These are phyloP conservation scores for Eupithecia pulchellata DNA, from an alignment of 2,888 invertebrate species.

Conservation along the genomic window DNA sequence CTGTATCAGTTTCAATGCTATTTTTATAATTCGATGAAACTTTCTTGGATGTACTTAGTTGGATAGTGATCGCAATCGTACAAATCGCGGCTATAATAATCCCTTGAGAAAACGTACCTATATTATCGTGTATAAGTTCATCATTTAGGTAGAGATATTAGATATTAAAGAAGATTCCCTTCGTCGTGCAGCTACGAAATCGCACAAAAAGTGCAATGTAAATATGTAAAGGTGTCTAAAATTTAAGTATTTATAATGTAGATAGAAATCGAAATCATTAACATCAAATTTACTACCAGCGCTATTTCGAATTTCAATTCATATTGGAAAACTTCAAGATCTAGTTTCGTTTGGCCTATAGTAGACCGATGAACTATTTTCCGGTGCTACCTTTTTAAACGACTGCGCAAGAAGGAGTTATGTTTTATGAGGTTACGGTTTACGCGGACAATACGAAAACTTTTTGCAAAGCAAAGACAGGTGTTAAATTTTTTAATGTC, in stretches of 20 bases:
- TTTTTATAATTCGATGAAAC: slow-evolving; percentile 17
- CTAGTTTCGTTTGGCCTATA: slow-evolving; percentile 24
- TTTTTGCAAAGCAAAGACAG: slow-evolving; percentile 79
- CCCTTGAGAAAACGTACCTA: slow-evolving; percentile 56
- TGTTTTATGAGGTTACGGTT: slow-evolving; percentile 50
- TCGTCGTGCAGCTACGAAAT: slow-evolving; percentile 77
- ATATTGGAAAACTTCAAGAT: slow-evolving; percentile 11
- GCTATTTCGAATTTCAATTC: slow-evolving; percentile 24
- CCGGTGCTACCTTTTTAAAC: slow-evolving; percentile 1
- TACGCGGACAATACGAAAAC: slow-evolving; percentile 75
- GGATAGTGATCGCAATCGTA: slow-evolving; percentile 66
- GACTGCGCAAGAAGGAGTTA: neutral
- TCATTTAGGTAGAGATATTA: slow-evolving; percentile 25
- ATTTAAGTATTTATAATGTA: slow-evolving; percentile 62
- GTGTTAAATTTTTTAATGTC: slow-evolving; percentile 57
- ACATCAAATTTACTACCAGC: slow-evolving; percentile 24
- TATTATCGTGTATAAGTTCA: neutral
- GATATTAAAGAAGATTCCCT: slow-evolving; percentile 64
- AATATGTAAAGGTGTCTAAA: slow-evolving; percentile 69
- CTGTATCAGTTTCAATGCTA: slow-evolving; percentile 23
- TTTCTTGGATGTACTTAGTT: slow-evolving; percentile 34
- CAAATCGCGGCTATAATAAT: slow-evolving; percentile 82
- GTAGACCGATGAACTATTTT: slow-evolving; percentile 7
- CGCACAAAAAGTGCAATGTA: slow-evolving; percentile 75
- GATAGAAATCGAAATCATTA: slow-evolving; percentile 66